A percentile compares a stretch with the other conserved stretches of the same genome.
Evolutionary conservation across 2,888 invertebrate species (phyloP).

Genomic region (Rhagium mordax): DNA sequence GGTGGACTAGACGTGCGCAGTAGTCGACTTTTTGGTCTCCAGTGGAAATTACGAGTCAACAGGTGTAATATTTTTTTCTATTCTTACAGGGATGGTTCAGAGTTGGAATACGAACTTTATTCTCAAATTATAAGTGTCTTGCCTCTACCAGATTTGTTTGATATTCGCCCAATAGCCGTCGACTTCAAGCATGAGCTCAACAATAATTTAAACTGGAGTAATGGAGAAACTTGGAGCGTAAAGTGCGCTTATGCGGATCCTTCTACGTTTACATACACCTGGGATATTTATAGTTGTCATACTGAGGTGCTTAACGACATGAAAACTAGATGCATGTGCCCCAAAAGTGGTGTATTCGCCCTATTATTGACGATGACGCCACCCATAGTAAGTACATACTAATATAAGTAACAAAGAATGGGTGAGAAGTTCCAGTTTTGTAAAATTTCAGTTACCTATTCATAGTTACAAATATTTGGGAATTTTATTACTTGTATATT

Average conservation of each 20-base stretch:
- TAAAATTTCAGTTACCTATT: background rate
- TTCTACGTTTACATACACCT: slow-evolving; percentile 73
- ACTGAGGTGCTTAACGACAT: slow-evolving; percentile 71
- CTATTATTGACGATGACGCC: slow-evolving; percentile 74
- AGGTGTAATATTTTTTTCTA: too few relatives aligned
- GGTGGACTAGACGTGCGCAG: too few relatives aligned
- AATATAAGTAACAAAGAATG: too few relatives aligned
- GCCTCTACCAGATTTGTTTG: slow-evolving; percentile 45
- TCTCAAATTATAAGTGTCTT: slow-evolving; percentile 73
- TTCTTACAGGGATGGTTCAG: slow-evolving; percentile 75
- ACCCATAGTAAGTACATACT: slow-evolving; percentile 48
- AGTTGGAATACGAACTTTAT: slow-evolving; percentile 78
- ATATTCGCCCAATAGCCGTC: slow-evolving; percentile 66
- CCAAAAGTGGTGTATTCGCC: slow-evolving; percentile 77
- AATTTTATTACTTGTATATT: background rate
- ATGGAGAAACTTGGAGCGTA: slow-evolving; percentile 70
- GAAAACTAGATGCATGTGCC: slow-evolving; percentile 76
- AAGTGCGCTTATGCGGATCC: slow-evolving; percentile 70
- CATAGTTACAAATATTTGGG: too few relatives aligned
- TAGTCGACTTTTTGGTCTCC: too few relatives aligned
- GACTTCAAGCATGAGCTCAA: slow-evolving; percentile 72
- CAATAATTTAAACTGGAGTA: slow-evolving; percentile 56
- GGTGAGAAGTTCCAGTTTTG: too few relatives aligned
- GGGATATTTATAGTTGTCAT: slow-evolving; percentile 77
- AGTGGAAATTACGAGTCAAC: too few relatives aligned